These are phyloP conservation scores for Cyphomyrmex costatus DNA, from an alignment of 1,140 invertebrate species.

Conservation along the genomic window DNA sequence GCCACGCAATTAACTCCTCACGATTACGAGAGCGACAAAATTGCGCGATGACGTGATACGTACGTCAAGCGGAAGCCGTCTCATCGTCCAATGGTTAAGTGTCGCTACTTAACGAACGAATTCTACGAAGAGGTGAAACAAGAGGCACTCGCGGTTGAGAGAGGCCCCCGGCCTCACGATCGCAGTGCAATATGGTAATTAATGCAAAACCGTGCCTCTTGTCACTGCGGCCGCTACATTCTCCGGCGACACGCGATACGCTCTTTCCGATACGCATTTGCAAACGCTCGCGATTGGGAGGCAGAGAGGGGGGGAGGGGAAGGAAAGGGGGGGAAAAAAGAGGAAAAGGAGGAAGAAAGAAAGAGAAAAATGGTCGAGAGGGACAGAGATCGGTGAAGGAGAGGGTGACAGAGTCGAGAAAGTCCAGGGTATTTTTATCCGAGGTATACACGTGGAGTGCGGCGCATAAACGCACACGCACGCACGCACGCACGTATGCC, in stretches of 20 bases:
- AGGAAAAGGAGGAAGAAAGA: conserved; percentile 9
- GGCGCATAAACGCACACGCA: conserved; percentile 6
- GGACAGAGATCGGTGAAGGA: conserved; percentile 10
- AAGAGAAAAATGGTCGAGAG: conserved; percentile 57
- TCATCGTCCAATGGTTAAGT: conserved; percentile 42
- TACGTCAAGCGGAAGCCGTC: neutral
- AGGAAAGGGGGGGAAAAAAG: neutral
- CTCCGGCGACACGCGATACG: conserved; percentile 70
- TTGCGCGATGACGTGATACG: conserved; percentile 24
- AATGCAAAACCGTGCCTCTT: conserved; percentile 72
- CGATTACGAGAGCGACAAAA: conserved; percentile 5
- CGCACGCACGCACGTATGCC: neutral
- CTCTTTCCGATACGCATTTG: conserved; percentile 68
- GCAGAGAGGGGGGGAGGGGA: conserved; percentile 6
- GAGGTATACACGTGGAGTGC: conserved; percentile 38
- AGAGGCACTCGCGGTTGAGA: conserved; percentile 19
- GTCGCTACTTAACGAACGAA: conserved; percentile 56
- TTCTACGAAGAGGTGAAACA: conserved; percentile 47
- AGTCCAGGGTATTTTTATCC: conserved; percentile 73
- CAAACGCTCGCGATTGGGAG: conserved; percentile 56
- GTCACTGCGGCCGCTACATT: conserved; percentile 66
- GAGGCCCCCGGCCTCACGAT: conserved; percentile 17
- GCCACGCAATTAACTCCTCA: conserved; percentile 6
- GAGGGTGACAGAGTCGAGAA: conserved; percentile 8
- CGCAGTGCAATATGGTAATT: conserved; percentile 68